phyloP scores from a whole-genome alignment of 2,888 invertebrate species.

The Argynnis bischoffii region DNA sequence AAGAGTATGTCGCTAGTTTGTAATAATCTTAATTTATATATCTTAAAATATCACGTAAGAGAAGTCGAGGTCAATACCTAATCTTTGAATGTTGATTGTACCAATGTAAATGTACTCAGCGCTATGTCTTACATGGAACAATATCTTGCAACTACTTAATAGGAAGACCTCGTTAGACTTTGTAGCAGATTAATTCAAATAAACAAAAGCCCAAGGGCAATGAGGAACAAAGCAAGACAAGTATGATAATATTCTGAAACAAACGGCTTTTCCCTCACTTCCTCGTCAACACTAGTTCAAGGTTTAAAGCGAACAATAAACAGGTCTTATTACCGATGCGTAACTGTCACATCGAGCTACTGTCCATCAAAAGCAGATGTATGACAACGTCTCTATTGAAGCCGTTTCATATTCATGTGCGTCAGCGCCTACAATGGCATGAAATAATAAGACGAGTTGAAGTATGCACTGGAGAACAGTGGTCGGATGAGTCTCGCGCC shows the following conservation, averaged over 20 bases:
- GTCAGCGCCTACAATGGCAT: conserved; percentile 62
- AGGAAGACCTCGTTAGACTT: conserved; percentile 26
- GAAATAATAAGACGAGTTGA: conserved; percentile 66
- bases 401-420: conserved; percentile 73
- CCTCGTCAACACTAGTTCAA: conserved; percentile 54
- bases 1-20: background rate
- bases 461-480: conserved; percentile 62
- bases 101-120: conserved; percentile 11
- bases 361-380: conserved; percentile 63
- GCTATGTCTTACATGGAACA: conserved; percentile 19
- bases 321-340: conserved; percentile 52
- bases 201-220: conserved; percentile 40
- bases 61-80: conserved; percentile 16
- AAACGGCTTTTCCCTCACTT: conserved; percentile 41
- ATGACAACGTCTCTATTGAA: conserved; percentile 78
- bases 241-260: conserved; percentile 37
- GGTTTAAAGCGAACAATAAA: conserved; percentile 59
- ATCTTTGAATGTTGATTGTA: conserved; percentile 18
- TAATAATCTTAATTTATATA: conserved; percentile 1
- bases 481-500: conserved; percentile 53
- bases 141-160: conserved; percentile 18
- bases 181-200: conserved; percentile 33
- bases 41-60: background rate
- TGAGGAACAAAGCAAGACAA: conserved; percentile 33
- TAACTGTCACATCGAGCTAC: conserved; percentile 54